These are phyloP conservation scores for Lithophane leautieri DNA, from an alignment of 2,888 invertebrate species.

Conservation along the genomic window DNA sequence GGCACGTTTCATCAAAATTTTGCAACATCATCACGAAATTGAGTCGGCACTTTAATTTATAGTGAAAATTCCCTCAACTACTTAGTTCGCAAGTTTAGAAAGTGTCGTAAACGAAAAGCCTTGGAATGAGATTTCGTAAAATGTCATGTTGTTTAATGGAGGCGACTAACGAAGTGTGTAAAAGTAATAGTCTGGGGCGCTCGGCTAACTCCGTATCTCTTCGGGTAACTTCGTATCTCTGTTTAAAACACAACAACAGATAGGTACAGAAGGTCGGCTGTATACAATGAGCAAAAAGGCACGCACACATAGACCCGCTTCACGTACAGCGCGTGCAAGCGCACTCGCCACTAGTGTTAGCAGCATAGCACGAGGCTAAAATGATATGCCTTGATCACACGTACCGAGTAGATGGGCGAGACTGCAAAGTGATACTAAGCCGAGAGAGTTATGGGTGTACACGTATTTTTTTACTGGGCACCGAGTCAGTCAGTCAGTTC, in stretches of 20 bases:
- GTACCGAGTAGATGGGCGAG: too few species aligned
- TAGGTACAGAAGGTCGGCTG: conserved; percentile 13
- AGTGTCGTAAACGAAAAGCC: conserved; percentile 52
- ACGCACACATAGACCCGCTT: not conserved
- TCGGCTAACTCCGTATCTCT: conserved; percentile 44
- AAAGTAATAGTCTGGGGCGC: conserved; percentile 56
- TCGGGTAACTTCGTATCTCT: conserved; percentile 40
- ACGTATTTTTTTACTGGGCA: not conserved
- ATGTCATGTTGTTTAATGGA: conserved; percentile 62
- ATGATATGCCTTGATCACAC: too few species aligned
- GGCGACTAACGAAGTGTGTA: conserved; percentile 61
- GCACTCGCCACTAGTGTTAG: too few species aligned
- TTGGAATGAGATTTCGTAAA: conserved; percentile 55
- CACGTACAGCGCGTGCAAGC: not conserved
- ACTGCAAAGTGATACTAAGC: too few species aligned
- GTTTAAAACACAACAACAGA: not conserved
- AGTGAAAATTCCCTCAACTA: conserved; percentile 29
- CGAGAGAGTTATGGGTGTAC: too few species aligned
- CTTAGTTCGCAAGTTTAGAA: conserved; percentile 47
- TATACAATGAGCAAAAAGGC: not conserved
- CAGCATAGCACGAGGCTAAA: not conserved
- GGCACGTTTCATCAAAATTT: conserved; percentile 1
- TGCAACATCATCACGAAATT: not conserved
- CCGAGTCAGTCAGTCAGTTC: not conserved
- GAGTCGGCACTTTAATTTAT: conserved; percentile 34